These are phyloP conservation scores for Oncorhynchus tshawytscha DNA, from an alignment of 2,113 vertebrate species.

Conservation along the genomic window DNA sequence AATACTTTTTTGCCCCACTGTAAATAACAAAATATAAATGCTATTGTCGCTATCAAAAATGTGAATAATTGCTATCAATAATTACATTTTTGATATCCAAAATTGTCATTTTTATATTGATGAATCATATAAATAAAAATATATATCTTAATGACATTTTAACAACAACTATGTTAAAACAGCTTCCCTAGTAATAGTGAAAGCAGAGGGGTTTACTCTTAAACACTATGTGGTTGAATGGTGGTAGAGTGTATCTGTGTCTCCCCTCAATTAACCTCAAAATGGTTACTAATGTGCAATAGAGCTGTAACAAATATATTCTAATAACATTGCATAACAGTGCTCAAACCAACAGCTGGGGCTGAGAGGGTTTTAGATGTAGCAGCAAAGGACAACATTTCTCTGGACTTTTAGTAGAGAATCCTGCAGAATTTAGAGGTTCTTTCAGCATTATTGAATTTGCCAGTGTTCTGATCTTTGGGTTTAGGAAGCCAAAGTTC, in stretches of 20 bases:
- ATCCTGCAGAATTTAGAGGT: neutral
- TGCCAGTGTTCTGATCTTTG: neutral
- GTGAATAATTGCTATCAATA: too few species aligned
- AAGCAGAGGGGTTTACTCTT: neutral
- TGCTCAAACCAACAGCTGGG: constrained; percentile 51
- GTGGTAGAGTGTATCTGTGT: neutral
- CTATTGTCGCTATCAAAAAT: too few species aligned
- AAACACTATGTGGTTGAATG: neutral
- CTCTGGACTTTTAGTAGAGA: neutral
- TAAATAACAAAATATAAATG: too few species aligned
- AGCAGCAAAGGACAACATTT: constrained; percentile 39
- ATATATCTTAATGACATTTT: too few species aligned
- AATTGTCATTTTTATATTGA: too few species aligned
- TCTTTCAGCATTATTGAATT: constrained; percentile 12
- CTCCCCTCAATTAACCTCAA: constrained; percentile 31
- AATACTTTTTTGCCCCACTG: too few species aligned
- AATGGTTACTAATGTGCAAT: constrained; percentile 50
- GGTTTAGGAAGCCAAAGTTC: neutral
- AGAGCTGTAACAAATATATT: constrained; percentile 58
- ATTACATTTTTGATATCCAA: too few species aligned
- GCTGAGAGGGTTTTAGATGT: constrained; percentile 6
- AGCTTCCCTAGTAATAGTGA: neutral
- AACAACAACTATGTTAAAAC: too few species aligned
- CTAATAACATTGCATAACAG: constrained; percentile 66
- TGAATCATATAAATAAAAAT: too few species aligned